Percentiles rank a stretch among this genome's conserved stretches.
phyloP scores from a whole-genome alignment of 2,113 vertebrate species.

The Rhegmatorhina hoffmannsi region DNA sequence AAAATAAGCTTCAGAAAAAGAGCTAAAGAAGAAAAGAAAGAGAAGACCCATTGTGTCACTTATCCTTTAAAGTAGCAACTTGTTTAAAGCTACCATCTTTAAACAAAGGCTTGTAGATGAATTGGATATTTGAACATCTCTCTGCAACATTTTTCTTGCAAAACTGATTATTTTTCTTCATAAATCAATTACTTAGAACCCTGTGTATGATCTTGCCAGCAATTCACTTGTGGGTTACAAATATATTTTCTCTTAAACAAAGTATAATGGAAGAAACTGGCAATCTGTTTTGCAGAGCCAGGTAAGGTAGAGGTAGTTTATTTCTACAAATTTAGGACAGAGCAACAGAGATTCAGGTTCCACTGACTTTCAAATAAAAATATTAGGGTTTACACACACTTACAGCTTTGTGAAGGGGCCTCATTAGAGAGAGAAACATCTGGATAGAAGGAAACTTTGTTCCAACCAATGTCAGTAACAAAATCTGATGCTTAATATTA shows the following conservation, averaged over 20 bases:
- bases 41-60: neutral
- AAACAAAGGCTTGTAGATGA: neutral
- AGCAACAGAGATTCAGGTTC: neutral
- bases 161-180: neutral
- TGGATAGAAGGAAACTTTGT: neutral
- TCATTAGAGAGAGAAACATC: neutral
- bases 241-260: neutral
- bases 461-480: neutral
- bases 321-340: neutral
- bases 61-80: neutral
- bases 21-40: neutral
- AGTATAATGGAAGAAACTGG: rapidly evolving
- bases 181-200: neutral
- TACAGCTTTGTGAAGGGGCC: neutral
- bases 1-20: neutral
- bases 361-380: neutral
- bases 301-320: neutral
- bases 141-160: neutral
- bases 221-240: neutral
- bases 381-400: neutral
- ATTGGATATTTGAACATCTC: neutral
- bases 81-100: neutral
- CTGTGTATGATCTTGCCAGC: neutral
- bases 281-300: neutral
- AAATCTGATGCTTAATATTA: neutral